phyloP scores from a whole-genome alignment of 1,140 invertebrate genomes.

The Portunus trituberculatus region DNA sequence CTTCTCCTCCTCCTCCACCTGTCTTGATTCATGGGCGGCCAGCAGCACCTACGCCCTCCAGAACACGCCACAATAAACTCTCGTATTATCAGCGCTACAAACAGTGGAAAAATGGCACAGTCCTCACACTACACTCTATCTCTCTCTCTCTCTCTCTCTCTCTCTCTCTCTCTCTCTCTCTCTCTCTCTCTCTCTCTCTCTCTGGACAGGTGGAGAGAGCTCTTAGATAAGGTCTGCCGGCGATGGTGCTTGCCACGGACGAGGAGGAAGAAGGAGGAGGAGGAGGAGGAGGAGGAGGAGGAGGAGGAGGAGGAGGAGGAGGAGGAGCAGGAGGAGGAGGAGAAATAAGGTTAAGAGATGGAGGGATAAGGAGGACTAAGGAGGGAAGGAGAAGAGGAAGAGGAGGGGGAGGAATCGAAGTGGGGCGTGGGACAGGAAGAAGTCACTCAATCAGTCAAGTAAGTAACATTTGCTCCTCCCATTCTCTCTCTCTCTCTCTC shows the following conservation, averaged over 20 bases:
- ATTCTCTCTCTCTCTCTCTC: constrained; percentile 1
- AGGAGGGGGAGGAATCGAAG: not conserved
- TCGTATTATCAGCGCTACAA: not conserved
- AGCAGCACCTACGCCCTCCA: not conserved
- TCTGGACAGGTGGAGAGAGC: too few species aligned
- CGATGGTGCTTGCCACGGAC: too few species aligned
- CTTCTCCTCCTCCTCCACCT: not conserved
- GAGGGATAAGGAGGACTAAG: not conserved
- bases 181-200: too few species aligned
- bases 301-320: too few species aligned
- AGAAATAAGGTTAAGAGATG: not conserved
- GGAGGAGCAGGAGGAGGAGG: too few species aligned
- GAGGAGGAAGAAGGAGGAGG: too few species aligned
- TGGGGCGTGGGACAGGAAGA: not conserved
- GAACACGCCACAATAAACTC: not conserved
- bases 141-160: too few species aligned
- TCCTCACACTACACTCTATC: too few species aligned
- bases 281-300: too few species aligned
- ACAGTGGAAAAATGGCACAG: not conserved
- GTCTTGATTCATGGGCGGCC: not conserved
- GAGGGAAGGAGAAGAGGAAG: not conserved
- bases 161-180: too few species aligned
- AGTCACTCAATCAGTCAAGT: not conserved
- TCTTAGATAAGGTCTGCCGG: too few species aligned
- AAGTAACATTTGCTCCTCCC: not conserved